Percentiles rank a stretch among this genome's conserved stretches.
Conservation (phyloP, 2,113 vertebrate genomes). For the Gobio gobio region DNA sequence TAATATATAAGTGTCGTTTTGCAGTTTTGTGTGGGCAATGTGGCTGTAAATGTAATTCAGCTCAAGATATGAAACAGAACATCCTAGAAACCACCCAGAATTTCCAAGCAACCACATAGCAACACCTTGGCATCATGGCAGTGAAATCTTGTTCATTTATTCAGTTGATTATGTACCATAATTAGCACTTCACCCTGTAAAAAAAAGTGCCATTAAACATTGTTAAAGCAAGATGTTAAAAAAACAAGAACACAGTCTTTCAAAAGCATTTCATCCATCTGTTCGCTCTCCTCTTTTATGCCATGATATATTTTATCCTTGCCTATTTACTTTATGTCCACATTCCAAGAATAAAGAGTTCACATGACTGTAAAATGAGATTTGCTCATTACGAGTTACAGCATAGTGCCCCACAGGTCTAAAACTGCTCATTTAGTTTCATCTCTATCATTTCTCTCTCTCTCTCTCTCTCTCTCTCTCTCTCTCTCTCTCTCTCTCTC, state of each 20-base stretch:
- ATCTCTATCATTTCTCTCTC: slow-evolving; percentile 58
- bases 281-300: slow-evolving; percentile 7
- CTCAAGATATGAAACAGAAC: not conserved
- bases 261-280: slow-evolving; percentile 9
- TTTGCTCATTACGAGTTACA: slow-evolving; percentile 29
- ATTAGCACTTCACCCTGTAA: not conserved
- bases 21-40: not conserved
- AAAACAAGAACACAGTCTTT: not conserved
- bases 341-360: slow-evolving; percentile 4
- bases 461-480: slow-evolving; percentile 61
- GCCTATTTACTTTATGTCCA: slow-evolving; percentile 12
- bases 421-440: slow-evolving; percentile 29
- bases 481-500: slow-evolving; percentile 62
- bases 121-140: not conserved
- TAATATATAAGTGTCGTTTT: not conserved
- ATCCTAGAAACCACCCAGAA: not conserved
- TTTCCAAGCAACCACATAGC: not conserved
- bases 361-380: slow-evolving; percentile 26
- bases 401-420: slow-evolving; percentile 23
- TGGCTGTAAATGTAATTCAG: not conserved
- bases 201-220: not conserved
- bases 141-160: not conserved
- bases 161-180: slow-evolving; percentile 2
- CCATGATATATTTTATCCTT: not conserved
- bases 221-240: not conserved